Conservation (phyloP, 1,140 invertebrate genomes). For the Hylaeus anthracinus region DNA sequence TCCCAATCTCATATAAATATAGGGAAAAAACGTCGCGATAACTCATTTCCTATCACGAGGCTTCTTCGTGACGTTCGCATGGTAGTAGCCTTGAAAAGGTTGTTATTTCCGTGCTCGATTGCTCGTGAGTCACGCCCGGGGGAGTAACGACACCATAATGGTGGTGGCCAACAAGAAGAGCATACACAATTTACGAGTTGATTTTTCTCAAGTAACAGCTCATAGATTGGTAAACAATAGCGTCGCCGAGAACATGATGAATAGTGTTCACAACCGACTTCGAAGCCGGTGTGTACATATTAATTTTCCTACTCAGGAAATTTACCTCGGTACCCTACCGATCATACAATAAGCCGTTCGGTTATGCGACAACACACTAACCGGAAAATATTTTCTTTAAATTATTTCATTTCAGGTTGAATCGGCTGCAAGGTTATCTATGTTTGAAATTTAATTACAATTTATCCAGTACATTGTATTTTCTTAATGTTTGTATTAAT, state of each 20-base stretch:
- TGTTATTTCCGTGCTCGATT: conserved; percentile 6
- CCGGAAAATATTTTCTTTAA: no score
- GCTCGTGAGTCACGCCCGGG: neutral
- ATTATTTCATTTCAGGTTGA: no score
- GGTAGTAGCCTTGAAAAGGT: neutral
- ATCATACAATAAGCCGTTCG: no score
- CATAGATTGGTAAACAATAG: neutral
- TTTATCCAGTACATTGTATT: no score
- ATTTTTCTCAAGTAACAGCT: neutral
- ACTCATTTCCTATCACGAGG: neutral
- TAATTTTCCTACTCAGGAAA: neutral
- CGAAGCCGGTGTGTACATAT: neutral
- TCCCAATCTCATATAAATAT: neutral
- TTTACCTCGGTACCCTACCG: neutral
- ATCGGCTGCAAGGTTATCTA: no score
- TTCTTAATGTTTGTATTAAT: no score
- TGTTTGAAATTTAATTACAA: no score
- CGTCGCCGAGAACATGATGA: no score
- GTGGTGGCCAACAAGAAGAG: neutral
- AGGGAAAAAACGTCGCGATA: neutral
- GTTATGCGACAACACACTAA: no score
- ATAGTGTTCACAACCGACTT: neutral
- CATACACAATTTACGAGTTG: neutral
- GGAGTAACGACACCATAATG: neutral
- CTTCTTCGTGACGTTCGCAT: neutral